These are phyloP conservation scores for Crenichthys baileyi DNA, from an alignment of 2,797 vertebrate species.

Conservation along the genomic window DNA sequence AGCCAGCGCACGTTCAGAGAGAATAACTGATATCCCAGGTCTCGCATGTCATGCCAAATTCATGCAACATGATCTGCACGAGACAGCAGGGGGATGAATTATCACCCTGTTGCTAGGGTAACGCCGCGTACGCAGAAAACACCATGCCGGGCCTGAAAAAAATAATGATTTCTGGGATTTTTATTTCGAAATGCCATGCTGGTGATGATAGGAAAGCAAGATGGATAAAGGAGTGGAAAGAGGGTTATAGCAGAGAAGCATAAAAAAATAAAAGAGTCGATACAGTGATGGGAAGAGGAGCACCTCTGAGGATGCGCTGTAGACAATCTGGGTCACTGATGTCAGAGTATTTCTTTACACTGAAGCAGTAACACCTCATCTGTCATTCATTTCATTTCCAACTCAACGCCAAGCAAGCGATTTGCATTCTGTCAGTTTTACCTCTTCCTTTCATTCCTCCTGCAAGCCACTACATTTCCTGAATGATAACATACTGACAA, in stretches of 20 bases:
- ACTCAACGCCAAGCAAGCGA: slow-evolving; percentile 64
- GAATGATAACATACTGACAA: slow-evolving; percentile 70
- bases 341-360: slow-evolving; percentile 63
- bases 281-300: slow-evolving; percentile 25
- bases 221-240: slow-evolving; percentile 7
- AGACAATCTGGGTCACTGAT: slow-evolving; percentile 73
- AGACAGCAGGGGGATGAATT: slow-evolving; percentile 68
- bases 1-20: slow-evolving; percentile 29
- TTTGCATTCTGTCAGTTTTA: slow-evolving; percentile 73
- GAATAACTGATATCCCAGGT: slow-evolving; percentile 42
- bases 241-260: slow-evolving; percentile 22
- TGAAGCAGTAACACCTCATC: slow-evolving; percentile 65
- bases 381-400: slow-evolving; percentile 69
- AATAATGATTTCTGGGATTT: slow-evolving; percentile 69
- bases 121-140: slow-evolving; percentile 69
- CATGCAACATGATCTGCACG: slow-evolving; percentile 60
- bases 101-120: slow-evolving; percentile 76
- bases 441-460: slow-evolving; percentile 67
- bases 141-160: slow-evolving; percentile 54
- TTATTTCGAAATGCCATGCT: slow-evolving; percentile 57
- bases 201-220: slow-evolving; percentile 21
- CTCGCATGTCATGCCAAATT: slow-evolving; percentile 65
- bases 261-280: slow-evolving; percentile 27
- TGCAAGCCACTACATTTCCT: slow-evolving; percentile 65
- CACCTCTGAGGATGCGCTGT: slow-evolving; percentile 41